Evolutionary conservation across 2,113 vertebrate genomes (phyloP).

Genomic region (Oncorhynchus kisutch): DNA sequence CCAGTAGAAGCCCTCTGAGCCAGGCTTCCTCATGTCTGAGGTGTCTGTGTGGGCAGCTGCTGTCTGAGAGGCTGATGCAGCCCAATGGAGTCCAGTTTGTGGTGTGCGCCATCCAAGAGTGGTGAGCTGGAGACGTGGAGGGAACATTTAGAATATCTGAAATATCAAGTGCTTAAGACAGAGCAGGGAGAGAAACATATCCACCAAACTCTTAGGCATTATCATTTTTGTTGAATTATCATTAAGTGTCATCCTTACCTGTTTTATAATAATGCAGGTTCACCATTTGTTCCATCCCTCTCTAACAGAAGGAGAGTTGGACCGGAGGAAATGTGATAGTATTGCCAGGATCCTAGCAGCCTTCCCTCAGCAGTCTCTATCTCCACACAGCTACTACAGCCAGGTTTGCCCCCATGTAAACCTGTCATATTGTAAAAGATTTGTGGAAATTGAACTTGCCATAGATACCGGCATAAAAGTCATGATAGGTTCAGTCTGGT

Average conservation of each 20-base stretch:
- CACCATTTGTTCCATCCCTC: slow-evolving; percentile 12
- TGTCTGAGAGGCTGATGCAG: slow-evolving; percentile 86
- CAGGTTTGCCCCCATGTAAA: slow-evolving; percentile 89
- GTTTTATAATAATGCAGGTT: background rate
- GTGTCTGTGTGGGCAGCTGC: slow-evolving; percentile 86
- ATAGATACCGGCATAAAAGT: background rate
- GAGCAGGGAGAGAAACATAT: background rate
- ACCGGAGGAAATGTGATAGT: slow-evolving; percentile 89
- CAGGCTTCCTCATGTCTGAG: slow-evolving; percentile 82
- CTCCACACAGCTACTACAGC: slow-evolving; percentile 81
- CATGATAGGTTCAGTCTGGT: too few species aligned
- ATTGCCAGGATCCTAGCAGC: slow-evolving; percentile 86
- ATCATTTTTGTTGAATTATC: too few species aligned
- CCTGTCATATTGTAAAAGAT: background rate
- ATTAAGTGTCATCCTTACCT: background rate
- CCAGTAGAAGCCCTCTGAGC: slow-evolving; percentile 25
- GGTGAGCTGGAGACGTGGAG: slow-evolving; percentile 49
- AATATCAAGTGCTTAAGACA: too few species aligned
- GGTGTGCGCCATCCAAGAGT: slow-evolving; percentile 84
- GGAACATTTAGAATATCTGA: background rate
- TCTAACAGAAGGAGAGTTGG: slow-evolving; percentile 74
- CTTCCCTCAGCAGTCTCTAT: slow-evolving; percentile 89
- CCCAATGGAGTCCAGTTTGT: slow-evolving; percentile 86
- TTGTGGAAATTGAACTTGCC: too few species aligned
- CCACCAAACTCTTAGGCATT: background rate